Percentiles rank a stretch among this genome's conserved stretches.
Evolutionary conservation across 2,113 vertebrate genomes (phyloP).

Genomic region (Tor tambroides): DNA sequence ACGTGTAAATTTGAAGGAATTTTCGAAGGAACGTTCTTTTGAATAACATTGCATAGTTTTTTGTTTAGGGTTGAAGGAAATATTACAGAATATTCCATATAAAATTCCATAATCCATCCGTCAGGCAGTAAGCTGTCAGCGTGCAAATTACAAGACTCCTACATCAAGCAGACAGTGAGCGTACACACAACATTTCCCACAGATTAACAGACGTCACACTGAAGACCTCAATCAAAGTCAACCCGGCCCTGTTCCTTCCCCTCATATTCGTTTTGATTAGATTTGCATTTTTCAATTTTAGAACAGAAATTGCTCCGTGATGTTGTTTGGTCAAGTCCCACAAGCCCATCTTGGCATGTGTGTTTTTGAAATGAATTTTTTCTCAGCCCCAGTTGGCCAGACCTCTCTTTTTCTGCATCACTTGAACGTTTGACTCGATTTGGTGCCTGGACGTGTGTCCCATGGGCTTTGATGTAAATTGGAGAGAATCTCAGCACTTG

Average conservation of each 20-base stretch:
- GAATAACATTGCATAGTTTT: too few relatives aligned
- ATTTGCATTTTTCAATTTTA: slow-evolving; percentile 46
- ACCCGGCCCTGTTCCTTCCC: too few relatives aligned
- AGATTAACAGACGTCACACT: slow-evolving; percentile 15
- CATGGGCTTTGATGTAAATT: slow-evolving; percentile 51
- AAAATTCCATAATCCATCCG: background rate
- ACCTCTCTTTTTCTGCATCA: slow-evolving; percentile 35
- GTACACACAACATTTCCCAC: background rate
- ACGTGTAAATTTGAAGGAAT: too few relatives aligned
- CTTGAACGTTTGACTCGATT: slow-evolving; percentile 42
- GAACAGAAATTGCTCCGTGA: background rate
- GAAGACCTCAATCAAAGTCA: slow-evolving; percentile 32
- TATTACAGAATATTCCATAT: background rate
- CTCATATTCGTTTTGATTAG: slow-evolving; percentile 18
- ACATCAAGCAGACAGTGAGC: background rate
- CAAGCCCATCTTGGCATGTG: slow-evolving; percentile 15
- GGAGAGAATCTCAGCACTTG: slow-evolving; percentile 16
- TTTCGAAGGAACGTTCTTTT: too few relatives aligned
- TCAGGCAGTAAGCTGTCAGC: background rate
- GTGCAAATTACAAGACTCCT: background rate
- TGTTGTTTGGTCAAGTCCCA: slow-evolving; percentile 7
- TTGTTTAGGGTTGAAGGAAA: too few relatives aligned
- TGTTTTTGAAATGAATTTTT: slow-evolving; percentile 35
- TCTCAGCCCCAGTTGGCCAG: background rate
- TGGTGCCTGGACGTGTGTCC: slow-evolving; percentile 33